A percentile compares a stretch with the other conserved stretches of the same genome.
Conservation (phyloP, 2,888 invertebrate species). For the Drepana falcataria region DNA sequence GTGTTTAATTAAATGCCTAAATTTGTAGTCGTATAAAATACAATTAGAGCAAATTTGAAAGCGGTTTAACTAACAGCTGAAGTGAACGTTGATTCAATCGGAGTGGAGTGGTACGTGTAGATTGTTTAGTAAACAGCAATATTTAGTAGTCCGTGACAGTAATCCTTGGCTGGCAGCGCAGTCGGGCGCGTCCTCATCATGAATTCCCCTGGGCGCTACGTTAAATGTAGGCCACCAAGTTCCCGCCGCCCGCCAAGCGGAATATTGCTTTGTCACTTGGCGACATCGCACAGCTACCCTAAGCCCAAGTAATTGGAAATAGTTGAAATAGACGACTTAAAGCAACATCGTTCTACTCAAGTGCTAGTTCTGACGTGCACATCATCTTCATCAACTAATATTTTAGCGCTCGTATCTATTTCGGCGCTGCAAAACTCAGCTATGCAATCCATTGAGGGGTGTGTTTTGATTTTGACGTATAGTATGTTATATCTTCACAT, state of each 20-base stretch:
- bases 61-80: neutral
- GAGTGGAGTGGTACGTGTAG: conserved; percentile 14
- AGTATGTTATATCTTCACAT: too few relatives aligned
- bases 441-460: too few relatives aligned
- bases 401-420: neutral
- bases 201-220: conserved; percentile 69
- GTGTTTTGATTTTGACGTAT: too few relatives aligned
- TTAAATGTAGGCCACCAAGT: conserved; percentile 76
- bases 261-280: conserved; percentile 78
- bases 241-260: conserved; percentile 53
- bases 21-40: neutral
- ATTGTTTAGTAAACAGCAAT: conserved; percentile 47
- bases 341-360: conserved; percentile 44
- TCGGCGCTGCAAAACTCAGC: too few relatives aligned
- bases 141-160: conserved; percentile 57
- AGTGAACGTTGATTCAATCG: conserved; percentile 9
- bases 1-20: neutral
- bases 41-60: neutral
- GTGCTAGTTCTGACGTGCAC: conserved; percentile 1
- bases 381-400: conserved; percentile 4
- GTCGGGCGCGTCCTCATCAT: conserved; percentile 62
- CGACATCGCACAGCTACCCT: conserved; percentile 69
- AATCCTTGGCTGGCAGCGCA: conserved; percentile 62
- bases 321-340: conserved; percentile 72
- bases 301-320: conserved; percentile 78